Base-by-base conservation (phyloP, 2,113 vertebrate species). In the Camelus dromedarius region DNA sequence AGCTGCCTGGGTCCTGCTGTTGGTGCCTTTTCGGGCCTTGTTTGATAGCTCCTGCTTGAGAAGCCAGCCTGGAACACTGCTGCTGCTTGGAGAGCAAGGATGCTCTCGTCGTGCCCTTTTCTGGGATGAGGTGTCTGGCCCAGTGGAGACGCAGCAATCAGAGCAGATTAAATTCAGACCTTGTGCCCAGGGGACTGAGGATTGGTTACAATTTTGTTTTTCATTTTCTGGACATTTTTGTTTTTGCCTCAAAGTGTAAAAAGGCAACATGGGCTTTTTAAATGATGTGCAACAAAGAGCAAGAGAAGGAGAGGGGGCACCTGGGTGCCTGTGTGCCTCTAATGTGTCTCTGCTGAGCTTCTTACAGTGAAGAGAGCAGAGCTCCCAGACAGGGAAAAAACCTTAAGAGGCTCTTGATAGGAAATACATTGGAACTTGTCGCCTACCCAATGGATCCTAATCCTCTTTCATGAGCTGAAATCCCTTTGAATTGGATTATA, bases 401-500 rank as follows among this genome's bases (percentile, higher is more conserved):
- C 50, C 91, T 91, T 76, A 91, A 95, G 93, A 94, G 95, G 73
- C 93, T 89, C 96, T 89, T 64, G 89, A 97, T 91, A 66, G 93
- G 77, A 97, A 96, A 95, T 93, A 75, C 42, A 73, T 84, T 52
- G 28, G 72, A 75, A 94, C 96, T 97, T 97, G 91, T 91, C 93
- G 89, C 86, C 77, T 93, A 95, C 77, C 93, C 93, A 95, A 38
- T 86, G 95, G 85, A 42, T 95, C 46, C 96, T 96, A 97, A 98
- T 93, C 95, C 93, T 94, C 95, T 95, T 93, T 97, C 62, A 89
- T 42, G 90, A 94, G 79, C 93, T 89, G 77, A 97, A 94, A 96
- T 97, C 96, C 82, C 93, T 89, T 96, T 89, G 96, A 97, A 96
- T 96, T 93, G 93, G 96, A 96, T 97, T 96, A 96, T 95, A 94